Percentiles rank a stretch among this genome's conserved stretches.
These are phyloP conservation scores for Imbricaverruca yamaguchii DNA, from an alignment of 2,888 invertebrate species.

Conservation along the genomic window DNA sequence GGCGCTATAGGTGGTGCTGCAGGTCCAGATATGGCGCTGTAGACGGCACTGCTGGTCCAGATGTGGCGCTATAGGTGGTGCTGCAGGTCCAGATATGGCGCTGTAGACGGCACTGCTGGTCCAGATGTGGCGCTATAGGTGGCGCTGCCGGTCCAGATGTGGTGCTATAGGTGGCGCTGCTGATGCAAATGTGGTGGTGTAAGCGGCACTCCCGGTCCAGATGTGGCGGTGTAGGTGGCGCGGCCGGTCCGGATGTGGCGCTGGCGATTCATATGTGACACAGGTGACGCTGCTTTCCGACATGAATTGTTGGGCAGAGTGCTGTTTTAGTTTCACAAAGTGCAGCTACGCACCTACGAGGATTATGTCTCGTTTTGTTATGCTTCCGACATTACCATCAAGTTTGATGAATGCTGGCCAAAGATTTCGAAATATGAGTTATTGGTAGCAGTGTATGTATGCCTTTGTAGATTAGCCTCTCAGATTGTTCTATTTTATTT, in stretches of 20 bases:
- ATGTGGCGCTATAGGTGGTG: not conserved
- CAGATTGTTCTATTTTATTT: not conserved
- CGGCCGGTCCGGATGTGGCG: not conserved
- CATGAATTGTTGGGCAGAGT: too few species aligned
- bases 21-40: not conserved
- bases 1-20: too few species aligned
- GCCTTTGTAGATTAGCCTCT: not conserved
- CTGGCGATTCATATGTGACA: not conserved
- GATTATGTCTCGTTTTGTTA: not conserved
- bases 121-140: not conserved
- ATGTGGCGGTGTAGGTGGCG: too few species aligned
- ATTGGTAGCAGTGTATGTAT: not conserved
- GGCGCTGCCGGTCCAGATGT: not conserved
- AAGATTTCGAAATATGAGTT: not conserved
- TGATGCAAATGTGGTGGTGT: not conserved
- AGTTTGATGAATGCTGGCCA: not conserved
- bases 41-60: not conserved
- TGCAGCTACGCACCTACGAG: not conserved
- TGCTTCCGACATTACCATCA: not conserved
- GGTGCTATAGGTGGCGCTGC: not conserved
- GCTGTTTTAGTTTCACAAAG: not conserved
- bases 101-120: not conserved
- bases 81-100: not conserved
- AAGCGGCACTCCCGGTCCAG: not conserved
- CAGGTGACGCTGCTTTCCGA: too few species aligned